A percentile compares a stretch with the other conserved stretches of the same genome.
Conservation (phyloP, 2,797 vertebrate genomes). For the Natrix natrix region DNA sequence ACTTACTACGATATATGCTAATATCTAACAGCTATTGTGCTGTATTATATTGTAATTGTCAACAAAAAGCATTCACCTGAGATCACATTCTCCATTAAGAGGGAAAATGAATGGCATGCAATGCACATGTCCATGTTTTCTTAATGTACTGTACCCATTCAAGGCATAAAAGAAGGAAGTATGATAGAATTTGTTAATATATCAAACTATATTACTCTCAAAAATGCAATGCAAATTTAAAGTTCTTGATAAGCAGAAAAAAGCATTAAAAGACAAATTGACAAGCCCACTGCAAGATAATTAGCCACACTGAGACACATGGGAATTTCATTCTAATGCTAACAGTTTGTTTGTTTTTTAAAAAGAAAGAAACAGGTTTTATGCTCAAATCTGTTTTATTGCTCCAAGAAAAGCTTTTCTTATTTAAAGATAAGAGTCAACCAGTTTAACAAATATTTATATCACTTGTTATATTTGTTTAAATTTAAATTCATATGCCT, state of each 20-base stretch:
- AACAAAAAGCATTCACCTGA: neutral
- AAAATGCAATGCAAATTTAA: slow-evolving; percentile 22
- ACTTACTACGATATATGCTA: no score
- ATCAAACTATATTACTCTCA: neutral
- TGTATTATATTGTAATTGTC: neutral
- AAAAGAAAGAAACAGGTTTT: neutral
- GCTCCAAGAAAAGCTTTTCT: neutral
- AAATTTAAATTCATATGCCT: neutral
- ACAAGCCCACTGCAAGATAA: slow-evolving; percentile 27
- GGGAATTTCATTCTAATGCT: slow-evolving; percentile 26
- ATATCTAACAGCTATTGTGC: no score
- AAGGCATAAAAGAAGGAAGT: neutral
- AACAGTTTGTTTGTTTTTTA: neutral
- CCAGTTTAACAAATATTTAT: neutral
- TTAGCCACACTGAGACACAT: slow-evolving; percentile 18
- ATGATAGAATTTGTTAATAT: neutral
- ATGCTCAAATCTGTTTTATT: neutral
- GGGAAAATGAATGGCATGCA: neutral
- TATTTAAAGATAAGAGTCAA: neutral
- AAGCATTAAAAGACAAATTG: slow-evolving; percentile 19
- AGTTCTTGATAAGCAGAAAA: slow-evolving; percentile 27
- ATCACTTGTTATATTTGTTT: neutral
- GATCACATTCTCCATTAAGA: neutral
- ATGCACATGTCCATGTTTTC: neutral
- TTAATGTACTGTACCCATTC: neutral